Percentiles rank a stretch among this genome's conserved stretches.
Conservation (phyloP, 2,888 invertebrate genomes). For the Synanthedon vespiformis region DNA sequence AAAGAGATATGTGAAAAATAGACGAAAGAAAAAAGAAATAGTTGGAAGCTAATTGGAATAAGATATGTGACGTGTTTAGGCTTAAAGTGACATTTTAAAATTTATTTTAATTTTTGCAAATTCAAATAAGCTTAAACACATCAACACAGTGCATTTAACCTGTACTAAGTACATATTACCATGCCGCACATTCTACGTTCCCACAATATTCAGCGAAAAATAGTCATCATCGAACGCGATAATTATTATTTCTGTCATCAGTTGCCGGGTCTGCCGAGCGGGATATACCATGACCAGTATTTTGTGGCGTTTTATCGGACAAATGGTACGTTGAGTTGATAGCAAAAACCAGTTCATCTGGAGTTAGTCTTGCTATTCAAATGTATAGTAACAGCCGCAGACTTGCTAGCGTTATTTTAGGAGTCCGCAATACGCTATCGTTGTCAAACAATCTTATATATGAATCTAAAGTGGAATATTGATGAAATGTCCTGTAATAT, state of each 20-base stretch:
- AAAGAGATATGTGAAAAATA: too few species aligned
- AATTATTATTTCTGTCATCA: neutral
- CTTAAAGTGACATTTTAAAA: neutral
- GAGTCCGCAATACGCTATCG: constrained; percentile 34
- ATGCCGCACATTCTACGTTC: neutral
- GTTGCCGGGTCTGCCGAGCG: constrained; percentile 55
- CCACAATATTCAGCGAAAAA: neutral
- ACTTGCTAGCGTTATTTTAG: constrained; percentile 48
- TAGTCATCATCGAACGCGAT: neutral
- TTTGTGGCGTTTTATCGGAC: constrained; percentile 71
- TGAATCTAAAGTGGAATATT: neutral
- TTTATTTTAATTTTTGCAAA: too few species aligned
- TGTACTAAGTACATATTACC: neutral
- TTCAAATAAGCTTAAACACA: neutral
- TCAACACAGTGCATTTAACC: neutral
- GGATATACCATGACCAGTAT: constrained; percentile 51
- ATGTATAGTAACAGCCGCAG: constrained; percentile 39
- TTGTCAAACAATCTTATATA: neutral
- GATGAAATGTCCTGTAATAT: neutral
- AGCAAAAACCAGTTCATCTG: constrained; percentile 68
- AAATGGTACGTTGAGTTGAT: constrained; percentile 56
- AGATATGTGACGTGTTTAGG: neutral
- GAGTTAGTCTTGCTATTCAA: constrained; percentile 68
- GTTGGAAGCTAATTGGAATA: too few species aligned
- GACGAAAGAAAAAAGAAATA: too few species aligned